Base-by-base conservation (phyloP, 2,113 vertebrate species). In the Lepisosteus oculatus region DNA sequence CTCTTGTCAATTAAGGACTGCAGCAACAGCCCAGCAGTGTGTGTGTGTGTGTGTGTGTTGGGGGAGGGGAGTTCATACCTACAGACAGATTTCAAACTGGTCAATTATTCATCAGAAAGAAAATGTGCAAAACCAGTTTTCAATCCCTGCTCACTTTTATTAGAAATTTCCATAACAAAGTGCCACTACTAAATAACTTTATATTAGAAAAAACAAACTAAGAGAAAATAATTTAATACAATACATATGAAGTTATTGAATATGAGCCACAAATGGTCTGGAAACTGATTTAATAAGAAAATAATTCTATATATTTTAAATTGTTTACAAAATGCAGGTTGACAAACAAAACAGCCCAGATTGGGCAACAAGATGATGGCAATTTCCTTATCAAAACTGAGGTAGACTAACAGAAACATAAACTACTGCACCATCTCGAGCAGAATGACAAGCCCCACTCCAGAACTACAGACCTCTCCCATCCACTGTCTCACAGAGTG, bases 151-250 rank as follows among this genome's bases (percentile, higher is more conserved):
- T 74, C 78, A 81, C 72, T 83, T 87, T 86, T 84, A 85, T 87
- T 77, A 42, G 73, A 42, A 65, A 71, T 71, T 76, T 77, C 78
- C 78, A 80, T 81, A 83, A 81, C 78, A 86, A 89, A 85, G 86
- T 87, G 86, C 85, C 74, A 72, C 47, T 80, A 70, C 72, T 68
- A 84, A 86, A 83, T 70, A 84, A 83, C 57, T 81, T 65, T 63
- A 9, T 69, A 80, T 80, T 70, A 62, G 17, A 77, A 77, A 82
- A 56, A 83, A 71, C 61, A 47, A 81, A 72, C 41, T 74, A 64
- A 54, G 8, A 77, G 75, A 72, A 84, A 88, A 91, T 90, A 91
- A 90, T 84, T 90, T 88, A 88, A 51, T 51, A 51, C 47, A 51
- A 51, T 51, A 51, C 1, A 51, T 51, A 5, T 29, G 29, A 29